phyloP scores from a whole-genome alignment of 2,113 vertebrate genomes.

The Macquaria ambigua region DNA sequence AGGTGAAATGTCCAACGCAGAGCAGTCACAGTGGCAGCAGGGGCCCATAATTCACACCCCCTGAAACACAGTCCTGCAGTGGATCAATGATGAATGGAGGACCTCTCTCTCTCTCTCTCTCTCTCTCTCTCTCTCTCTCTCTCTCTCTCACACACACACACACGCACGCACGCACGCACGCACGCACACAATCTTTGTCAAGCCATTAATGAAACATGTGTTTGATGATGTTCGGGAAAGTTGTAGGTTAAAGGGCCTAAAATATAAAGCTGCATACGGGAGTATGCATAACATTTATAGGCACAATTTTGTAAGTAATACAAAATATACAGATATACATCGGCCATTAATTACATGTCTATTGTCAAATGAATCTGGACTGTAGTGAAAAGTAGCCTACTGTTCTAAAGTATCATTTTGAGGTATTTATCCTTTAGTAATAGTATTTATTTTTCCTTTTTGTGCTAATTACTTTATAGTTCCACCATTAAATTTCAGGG shows the following conservation, averaged over 20 bases:
- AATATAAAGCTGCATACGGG: neutral
- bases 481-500: neutral
- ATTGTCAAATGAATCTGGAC: neutral
- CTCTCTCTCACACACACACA: neutral
- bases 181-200: neutral
- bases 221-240: constrained; percentile 13
- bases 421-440: neutral
- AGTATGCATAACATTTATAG: neutral
- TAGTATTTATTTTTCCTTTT: neutral
- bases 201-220: neutral
- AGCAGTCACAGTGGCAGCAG: constrained; percentile 78
- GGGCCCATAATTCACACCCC: constrained; percentile 80
- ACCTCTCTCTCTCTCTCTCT: constrained; percentile 49
- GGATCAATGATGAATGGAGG: constrained; percentile 81
- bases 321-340: neutral
- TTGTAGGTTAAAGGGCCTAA: neutral
- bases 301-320: neutral
- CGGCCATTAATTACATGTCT: neutral
- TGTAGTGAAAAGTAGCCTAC: neutral
- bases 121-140: constrained; percentile 47
- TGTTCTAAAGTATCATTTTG: neutral
- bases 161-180: constrained; percentile 5
- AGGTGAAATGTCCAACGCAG: constrained; percentile 78
- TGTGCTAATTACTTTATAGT: neutral
- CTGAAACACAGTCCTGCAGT: constrained; percentile 80